Percentiles rank a stretch among this genome's conserved stretches.
These are phyloP conservation scores for Phengaris alcon DNA, from an alignment of 2,888 invertebrate species.

Conservation along the genomic window DNA sequence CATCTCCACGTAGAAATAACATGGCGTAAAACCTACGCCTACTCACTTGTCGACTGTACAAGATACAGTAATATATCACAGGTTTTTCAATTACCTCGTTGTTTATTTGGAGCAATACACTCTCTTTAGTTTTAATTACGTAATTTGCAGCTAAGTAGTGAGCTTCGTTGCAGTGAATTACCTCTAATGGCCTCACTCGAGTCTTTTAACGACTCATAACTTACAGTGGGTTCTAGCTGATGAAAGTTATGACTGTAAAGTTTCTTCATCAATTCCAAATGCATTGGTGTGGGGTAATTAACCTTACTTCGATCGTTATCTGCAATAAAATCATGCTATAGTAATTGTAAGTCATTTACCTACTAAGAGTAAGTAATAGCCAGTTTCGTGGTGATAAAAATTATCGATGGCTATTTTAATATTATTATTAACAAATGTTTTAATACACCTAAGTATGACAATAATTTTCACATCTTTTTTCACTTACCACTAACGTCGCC, in stretches of 20 bases:
- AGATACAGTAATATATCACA: conserved; percentile 47
- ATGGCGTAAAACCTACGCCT: too few relatives aligned
- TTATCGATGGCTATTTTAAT: not conserved
- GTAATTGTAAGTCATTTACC: too few relatives aligned
- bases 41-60: too few relatives aligned
- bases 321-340: not conserved
- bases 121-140: conserved; percentile 29
- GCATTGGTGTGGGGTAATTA: not conserved
- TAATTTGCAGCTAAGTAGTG: conserved; percentile 27
- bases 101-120: conserved; percentile 20
- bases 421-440: too few relatives aligned
- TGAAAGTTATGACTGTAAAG: not conserved
- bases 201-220: conserved; percentile 24
- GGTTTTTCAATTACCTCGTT: conserved; percentile 35
- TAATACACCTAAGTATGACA: too few relatives aligned
- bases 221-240: conserved; percentile 3
- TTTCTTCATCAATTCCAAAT: not conserved
- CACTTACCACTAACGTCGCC: too few relatives aligned
- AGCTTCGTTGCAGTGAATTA: conserved; percentile 29
- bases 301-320: not conserved
- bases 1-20: too few relatives aligned
- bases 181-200: conserved; percentile 22
- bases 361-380: too few relatives aligned
- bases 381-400: not conserved
- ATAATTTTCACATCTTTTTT: too few relatives aligned